phyloP scores from a whole-genome alignment of 2,797 vertebrate species.

The Amblyopsis hoosieri region DNA sequence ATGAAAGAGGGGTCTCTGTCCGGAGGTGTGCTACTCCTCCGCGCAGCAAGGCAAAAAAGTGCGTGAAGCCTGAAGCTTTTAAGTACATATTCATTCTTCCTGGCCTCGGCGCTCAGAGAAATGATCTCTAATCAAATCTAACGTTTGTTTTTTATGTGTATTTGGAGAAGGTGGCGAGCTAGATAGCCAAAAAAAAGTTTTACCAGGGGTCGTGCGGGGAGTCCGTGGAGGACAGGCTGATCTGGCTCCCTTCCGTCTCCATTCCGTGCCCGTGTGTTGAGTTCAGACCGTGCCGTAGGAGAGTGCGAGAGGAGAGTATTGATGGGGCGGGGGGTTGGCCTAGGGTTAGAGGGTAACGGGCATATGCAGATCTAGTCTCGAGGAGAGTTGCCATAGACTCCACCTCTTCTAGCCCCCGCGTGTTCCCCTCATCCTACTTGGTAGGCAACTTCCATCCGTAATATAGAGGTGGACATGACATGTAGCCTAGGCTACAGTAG shows the following conservation, averaged over 20 bases:
- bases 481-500: background rate
- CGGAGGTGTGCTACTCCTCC: constrained; percentile 35
- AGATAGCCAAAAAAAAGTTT: constrained; percentile 33
- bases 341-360: constrained; percentile 78
- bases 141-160: constrained; percentile 47
- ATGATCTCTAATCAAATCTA: constrained; percentile 33
- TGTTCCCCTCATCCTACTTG: constrained; percentile 16
- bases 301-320: constrained; percentile 72
- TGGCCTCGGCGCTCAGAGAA: constrained; percentile 16
- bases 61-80: constrained; percentile 15
- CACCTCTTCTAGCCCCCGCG: constrained; percentile 76
- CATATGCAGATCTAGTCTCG: constrained; percentile 71
- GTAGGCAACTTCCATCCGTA: constrained; percentile 13
- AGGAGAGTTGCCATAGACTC: constrained; percentile 72
- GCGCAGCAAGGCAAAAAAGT: constrained; percentile 31
- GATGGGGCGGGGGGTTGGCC: constrained; percentile 75
- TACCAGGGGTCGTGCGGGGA: constrained; percentile 98
- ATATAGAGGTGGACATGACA: background rate
- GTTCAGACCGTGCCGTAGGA: constrained; percentile 77
- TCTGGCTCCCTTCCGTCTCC: constrained; percentile 97
- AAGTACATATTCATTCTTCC: constrained; percentile 14
- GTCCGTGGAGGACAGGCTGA: constrained; percentile 92
- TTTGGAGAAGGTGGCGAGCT: constrained; percentile 15
- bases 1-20: constrained; percentile 27
- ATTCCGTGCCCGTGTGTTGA: constrained; percentile 78